Evolutionary conservation across 2,113 vertebrate species (phyloP), one percentile per base, ranked within the genome.

Genomic region (Sorex araneus): DNA sequence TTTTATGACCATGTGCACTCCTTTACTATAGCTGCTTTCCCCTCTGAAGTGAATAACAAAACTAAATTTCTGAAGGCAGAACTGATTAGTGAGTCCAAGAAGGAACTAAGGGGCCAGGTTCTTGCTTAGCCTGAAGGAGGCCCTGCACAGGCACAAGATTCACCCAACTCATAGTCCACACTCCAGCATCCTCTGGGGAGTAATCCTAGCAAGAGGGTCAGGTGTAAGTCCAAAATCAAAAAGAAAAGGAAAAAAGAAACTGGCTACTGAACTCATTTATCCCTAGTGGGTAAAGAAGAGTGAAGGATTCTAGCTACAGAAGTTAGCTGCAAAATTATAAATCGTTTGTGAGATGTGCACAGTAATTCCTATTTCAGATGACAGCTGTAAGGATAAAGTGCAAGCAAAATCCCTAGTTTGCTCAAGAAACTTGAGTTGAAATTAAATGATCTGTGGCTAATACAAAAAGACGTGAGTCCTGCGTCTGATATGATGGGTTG

Each of bases 401-500:
- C 66, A 63, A 43, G 11, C 18, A 70, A 84, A 25, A 30, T 63
- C 27, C 34, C 86, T 88, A 70, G 25, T 40, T 75, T 92, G 81
- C 50, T 30, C 67, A 91, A 89, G 90, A 92, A 92, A 93, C 57
- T 45, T 84, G 36, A 90, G 50, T 16, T 60, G 32, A 84, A 82
- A 87, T 94, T 79, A 81, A 90, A 63, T 77, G 76, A 87, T 57
- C 76, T 86, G 77, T 74, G 69, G 40, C 36, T 88, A 74, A 64
- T 47, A 74, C 27, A 79, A 84, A 89, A 92, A 69, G 40, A 93
- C 1, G 4, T 23, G 12, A 34, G 40, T 7, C 40, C 40, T 40
- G 40, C 73, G 43, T 32, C 40, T 88, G 57, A 63, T 87, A 90
- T 80, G 54, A 64, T 69, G 57, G 87, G 90, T 86, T 67, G 23